Percentiles rank a stretch among this genome's conserved stretches.
Conservation (phyloP, 2,888 invertebrate species). For the Leptinotarsa rubiginosa region DNA sequence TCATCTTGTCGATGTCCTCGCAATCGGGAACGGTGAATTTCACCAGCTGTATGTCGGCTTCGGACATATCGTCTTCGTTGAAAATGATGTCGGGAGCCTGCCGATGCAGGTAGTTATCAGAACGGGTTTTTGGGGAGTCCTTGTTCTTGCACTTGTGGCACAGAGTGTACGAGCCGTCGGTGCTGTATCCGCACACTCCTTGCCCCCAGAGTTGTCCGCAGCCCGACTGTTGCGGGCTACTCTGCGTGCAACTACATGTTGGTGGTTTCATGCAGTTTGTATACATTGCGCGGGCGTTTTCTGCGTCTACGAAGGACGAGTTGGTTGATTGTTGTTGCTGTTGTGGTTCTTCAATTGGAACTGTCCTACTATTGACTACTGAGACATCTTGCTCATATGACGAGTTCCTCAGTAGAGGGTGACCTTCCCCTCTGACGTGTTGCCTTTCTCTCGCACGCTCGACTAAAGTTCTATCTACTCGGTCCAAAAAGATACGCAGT, state of each 20-base stretch:
- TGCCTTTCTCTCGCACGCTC: constrained; percentile 61
- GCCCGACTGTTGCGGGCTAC: constrained; percentile 70
- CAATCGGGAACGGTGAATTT: constrained; percentile 56
- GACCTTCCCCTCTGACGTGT: constrained; percentile 66
- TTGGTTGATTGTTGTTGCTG: constrained; percentile 20
- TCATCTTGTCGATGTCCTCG: constrained; percentile 58
- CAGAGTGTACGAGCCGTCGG: constrained; percentile 67
- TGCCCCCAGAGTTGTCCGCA: constrained; percentile 67
- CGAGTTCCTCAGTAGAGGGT: constrained; percentile 59
- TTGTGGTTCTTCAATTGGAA: constrained; percentile 24
- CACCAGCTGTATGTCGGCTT: constrained; percentile 58
- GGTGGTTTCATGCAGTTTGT: constrained; percentile 66
- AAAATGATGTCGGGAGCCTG: constrained; percentile 65
- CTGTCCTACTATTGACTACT: constrained; percentile 27
- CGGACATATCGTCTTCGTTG: constrained; percentile 61
- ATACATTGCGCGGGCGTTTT: constrained; percentile 53
- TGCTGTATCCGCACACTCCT: constrained; percentile 67
- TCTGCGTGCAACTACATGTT: constrained; percentile 65
- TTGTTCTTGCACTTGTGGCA: constrained; percentile 69
- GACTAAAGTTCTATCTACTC: constrained; percentile 51
- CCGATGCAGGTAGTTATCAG: constrained; percentile 49
- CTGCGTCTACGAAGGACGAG: constrained; percentile 45
- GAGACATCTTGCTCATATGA: constrained; percentile 33
- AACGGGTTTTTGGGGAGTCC: constrained; percentile 56
- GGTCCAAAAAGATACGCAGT: constrained; percentile 46